These are phyloP conservation scores for Dryobotodes eremita DNA, from an alignment of 2,888 invertebrate species.

Conservation along the genomic window DNA sequence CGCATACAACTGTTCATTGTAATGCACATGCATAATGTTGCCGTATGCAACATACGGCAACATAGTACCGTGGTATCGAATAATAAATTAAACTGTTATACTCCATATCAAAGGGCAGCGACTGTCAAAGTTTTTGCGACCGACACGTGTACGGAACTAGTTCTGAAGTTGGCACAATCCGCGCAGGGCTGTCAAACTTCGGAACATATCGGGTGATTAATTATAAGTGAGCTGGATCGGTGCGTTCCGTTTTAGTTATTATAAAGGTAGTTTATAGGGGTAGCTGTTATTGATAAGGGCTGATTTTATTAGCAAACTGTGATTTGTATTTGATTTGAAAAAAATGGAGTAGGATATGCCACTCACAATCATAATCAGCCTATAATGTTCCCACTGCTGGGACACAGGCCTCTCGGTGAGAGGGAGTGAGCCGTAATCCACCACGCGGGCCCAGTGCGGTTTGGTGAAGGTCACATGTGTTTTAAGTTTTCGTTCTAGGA, in stretches of 20 bases:
- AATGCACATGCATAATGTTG: no score
- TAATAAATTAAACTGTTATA: constrained; percentile 35
- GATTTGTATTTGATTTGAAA: neutral
- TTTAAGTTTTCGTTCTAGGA: no score
- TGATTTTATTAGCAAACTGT: neutral
- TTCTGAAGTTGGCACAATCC: constrained; percentile 52
- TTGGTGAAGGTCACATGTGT: neutral
- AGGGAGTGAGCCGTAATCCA: neutral
- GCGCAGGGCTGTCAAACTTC: constrained; percentile 64
- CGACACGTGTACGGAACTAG: constrained; percentile 62
- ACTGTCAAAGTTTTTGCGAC: constrained; percentile 63
- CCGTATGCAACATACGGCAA: constrained; percentile 2
- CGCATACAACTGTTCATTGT: no score
- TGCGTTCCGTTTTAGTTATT: constrained; percentile 15
- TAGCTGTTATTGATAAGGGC: neutral
- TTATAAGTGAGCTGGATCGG: constrained; percentile 39
- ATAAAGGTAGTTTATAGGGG: neutral
- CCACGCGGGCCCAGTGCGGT: neutral
- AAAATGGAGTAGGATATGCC: no score
- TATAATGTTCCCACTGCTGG: no score
- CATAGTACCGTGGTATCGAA: neutral
- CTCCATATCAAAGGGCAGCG: constrained; percentile 51
- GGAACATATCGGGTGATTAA: constrained; percentile 59
- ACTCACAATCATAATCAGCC: no score
- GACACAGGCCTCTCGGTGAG: no score